Evolutionary conservation across 2,888 invertebrate species (phyloP).

Genomic region (Apantesis nais): DNA sequence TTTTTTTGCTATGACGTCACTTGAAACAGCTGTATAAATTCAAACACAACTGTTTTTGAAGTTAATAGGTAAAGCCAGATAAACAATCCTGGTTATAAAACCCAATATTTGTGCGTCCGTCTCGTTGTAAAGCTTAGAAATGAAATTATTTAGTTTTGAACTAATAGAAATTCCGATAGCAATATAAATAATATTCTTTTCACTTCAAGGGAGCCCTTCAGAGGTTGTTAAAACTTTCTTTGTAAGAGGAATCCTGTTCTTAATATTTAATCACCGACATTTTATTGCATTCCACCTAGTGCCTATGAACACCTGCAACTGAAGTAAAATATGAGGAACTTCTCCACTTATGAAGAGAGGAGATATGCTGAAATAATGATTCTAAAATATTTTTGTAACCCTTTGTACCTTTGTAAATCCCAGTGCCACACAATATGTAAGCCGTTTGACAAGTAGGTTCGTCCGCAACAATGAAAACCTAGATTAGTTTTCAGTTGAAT

Average conservation of each 20-base stretch:
- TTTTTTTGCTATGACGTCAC: background rate
- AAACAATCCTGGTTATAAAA: background rate
- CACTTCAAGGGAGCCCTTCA: no score
- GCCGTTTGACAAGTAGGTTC: background rate
- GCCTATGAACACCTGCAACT: no score
- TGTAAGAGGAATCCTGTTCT: no score
- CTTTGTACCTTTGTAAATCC: background rate
- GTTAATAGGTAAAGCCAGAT: background rate
- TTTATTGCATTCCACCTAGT: no score
- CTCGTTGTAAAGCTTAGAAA: background rate
- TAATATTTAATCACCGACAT: no score
- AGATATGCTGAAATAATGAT: no score
- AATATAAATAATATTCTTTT: background rate
- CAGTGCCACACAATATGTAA: background rate
- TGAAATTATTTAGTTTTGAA: background rate
- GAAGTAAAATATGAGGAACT: no score
- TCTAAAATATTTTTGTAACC: no score
- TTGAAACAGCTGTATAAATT: background rate
- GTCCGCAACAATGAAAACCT: background rate
- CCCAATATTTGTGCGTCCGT: background rate
- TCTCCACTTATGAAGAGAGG: no score
- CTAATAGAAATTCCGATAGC: background rate
- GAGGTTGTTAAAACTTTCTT: no score
- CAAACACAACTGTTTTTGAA: background rate
- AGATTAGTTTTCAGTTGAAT: constrained; percentile 1